Percentiles rank a stretch among this genome's conserved stretches.
Evolutionary conservation across 2,113 vertebrate genomes (phyloP).

Genomic region (Phyllostomus discolor): DNA sequence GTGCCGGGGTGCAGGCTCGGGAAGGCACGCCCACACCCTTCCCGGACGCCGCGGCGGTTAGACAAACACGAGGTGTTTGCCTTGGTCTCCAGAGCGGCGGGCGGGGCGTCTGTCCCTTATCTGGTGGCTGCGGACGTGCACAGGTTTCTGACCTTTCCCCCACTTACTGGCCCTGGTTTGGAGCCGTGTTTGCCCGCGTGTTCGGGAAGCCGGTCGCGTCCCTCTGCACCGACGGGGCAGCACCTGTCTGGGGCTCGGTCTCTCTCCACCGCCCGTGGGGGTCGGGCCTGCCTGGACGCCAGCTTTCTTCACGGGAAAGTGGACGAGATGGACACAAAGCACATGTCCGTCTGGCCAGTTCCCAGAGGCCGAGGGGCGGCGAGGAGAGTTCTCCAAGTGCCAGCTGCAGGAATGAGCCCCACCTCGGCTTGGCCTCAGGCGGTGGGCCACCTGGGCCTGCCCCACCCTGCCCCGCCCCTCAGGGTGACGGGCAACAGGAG

Average conservation of each 20-base stretch:
- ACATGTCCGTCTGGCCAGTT: too few relatives aligned
- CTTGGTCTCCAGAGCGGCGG: background rate
- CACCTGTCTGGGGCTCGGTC: background rate
- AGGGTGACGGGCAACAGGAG: fast-evolving
- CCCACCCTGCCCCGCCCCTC: background rate
- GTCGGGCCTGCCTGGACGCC: background rate
- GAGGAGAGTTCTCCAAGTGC: background rate
- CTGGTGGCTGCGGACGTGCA: background rate
- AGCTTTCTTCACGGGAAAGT: background rate
- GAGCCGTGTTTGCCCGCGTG: background rate
- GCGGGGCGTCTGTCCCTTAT: background rate
- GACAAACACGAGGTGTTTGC: background rate
- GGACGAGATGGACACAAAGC: fast-evolving
- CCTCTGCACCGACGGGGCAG: background rate
- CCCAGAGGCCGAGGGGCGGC: background rate
- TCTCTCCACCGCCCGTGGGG: background rate
- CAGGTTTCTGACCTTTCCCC: background rate
- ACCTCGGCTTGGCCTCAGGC: background rate
- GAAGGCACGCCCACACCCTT: background rate
- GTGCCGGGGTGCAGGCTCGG: background rate
- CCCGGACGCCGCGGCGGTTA: background rate
- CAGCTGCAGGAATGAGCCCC: fast-evolving
- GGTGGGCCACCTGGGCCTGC: fast-evolving
- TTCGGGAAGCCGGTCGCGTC: background rate
- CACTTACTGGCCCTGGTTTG: background rate